Evolutionary conservation across 2,888 invertebrate genomes (phyloP).

Genomic region (Drosophila kanekoi): DNA sequence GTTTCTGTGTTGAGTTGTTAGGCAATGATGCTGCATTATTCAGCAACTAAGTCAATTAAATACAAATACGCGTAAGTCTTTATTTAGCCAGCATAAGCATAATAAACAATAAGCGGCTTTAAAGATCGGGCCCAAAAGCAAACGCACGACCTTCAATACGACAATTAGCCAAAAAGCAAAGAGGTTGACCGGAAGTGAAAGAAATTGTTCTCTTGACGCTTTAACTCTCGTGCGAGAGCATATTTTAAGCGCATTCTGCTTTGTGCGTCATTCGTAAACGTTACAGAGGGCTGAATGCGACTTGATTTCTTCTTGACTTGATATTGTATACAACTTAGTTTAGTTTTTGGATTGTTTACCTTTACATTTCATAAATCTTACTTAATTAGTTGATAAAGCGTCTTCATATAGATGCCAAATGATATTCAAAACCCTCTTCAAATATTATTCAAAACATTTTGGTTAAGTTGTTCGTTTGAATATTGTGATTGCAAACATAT

Average conservation of each 20-base stretch:
- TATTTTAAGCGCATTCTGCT: neutral
- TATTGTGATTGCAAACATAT: too few species aligned
- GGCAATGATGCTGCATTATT: constrained; percentile 39
- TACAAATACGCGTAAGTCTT: constrained; percentile 5
- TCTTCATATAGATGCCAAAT: too few species aligned
- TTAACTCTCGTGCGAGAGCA: neutral
- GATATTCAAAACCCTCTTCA: too few species aligned
- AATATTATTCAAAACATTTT: too few species aligned
- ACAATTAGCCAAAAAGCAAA: neutral
- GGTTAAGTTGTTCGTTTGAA: too few species aligned
- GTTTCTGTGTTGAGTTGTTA: constrained; percentile 8
- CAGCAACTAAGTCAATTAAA: constrained; percentile 26
- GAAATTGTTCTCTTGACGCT: neutral
- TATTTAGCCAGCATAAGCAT: neutral
- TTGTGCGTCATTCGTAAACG: constrained; percentile 2
- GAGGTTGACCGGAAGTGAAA: neutral
- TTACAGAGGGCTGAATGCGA: neutral
- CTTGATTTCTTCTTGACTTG: too few species aligned
- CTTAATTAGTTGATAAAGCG: too few species aligned
- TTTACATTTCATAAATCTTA: too few species aligned
- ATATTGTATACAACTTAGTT: too few species aligned
- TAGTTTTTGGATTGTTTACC: too few species aligned
- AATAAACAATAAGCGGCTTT: constrained; percentile 17
- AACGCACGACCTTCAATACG: constrained; percentile 9
- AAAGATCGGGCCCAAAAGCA: neutral